Evolutionary conservation across 2,113 vertebrate species (phyloP).

Genomic region (Rutilus rutilus): DNA sequence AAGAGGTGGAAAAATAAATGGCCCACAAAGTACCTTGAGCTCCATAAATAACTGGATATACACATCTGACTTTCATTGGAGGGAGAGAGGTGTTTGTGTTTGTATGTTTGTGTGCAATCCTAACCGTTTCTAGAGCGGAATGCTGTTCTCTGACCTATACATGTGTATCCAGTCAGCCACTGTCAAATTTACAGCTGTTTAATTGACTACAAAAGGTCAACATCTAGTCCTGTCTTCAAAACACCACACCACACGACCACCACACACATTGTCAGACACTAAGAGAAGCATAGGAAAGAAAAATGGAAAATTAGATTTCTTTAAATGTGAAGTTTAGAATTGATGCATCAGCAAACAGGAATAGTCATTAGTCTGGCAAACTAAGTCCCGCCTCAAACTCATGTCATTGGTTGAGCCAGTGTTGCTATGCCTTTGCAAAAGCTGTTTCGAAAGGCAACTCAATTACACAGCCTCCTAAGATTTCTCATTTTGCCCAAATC

Average conservation of each 20-base stretch:
- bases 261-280: background rate
- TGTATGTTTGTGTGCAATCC: slow-evolving; percentile 1
- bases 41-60: slow-evolving; percentile 44
- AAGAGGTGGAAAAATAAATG: slow-evolving; percentile 39
- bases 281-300: background rate
- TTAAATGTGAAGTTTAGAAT: background rate
- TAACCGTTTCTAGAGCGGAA: slow-evolving; percentile 25
- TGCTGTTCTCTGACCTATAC: slow-evolving; percentile 44
- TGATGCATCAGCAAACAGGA: background rate
- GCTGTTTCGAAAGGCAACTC: background rate
- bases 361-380: background rate
- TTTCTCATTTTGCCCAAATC: background rate
- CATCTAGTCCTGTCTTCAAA: background rate
- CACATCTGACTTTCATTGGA: slow-evolving; percentile 43
- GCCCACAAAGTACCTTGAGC: background rate
- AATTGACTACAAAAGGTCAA: slow-evolving; percentile 17
- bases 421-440: background rate
- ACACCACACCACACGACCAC: background rate
- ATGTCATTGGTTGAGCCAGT: background rate
- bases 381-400: background rate
- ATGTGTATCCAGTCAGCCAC: slow-evolving; percentile 38
- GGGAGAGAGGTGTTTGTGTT: background rate
- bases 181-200: slow-evolving; percentile 10
- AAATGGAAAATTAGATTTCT: background rate
- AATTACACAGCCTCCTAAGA: background rate